phyloP scores from a whole-genome alignment of 1,140 invertebrate genomes.

The Drosophila yakuba region DNA sequence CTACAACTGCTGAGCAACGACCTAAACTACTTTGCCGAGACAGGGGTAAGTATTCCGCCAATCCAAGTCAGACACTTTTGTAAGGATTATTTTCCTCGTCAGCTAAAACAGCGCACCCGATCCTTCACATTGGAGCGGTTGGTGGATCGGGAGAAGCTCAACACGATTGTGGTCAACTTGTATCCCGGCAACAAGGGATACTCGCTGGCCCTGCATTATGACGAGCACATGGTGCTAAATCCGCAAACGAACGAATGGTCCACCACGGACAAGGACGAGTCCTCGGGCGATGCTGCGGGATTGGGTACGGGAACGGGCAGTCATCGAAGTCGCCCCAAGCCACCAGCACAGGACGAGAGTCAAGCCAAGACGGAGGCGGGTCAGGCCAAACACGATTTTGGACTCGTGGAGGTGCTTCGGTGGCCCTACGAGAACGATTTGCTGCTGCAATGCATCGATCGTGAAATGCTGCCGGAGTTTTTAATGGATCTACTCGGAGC shows the following conservation, averaged over 20 bases:
- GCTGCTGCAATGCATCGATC: constrained; percentile 91
- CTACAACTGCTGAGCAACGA: constrained; percentile 77
- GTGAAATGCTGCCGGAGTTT: constrained; percentile 93
- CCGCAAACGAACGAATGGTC: constrained; percentile 69
- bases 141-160: constrained; percentile 92
- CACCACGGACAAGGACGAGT: constrained; percentile 24
- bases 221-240: constrained; percentile 74
- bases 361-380: constrained; percentile 30
- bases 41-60: constrained; percentile 65
- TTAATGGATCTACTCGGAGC: constrained; percentile 93
- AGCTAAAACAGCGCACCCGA: constrained; percentile 81
- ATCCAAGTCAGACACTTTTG: background rate
- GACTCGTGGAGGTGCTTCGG: constrained; percentile 89
- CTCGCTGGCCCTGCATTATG: constrained; percentile 91
- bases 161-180: constrained; percentile 95
- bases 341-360: constrained; percentile 27
- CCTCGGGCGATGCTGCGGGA: constrained; percentile 14
- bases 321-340: constrained; percentile 56
- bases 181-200: constrained; percentile 97
- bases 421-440: constrained; percentile 92
- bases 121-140: constrained; percentile 94
- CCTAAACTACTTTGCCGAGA: constrained; percentile 74
- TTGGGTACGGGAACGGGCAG: constrained; percentile 8
- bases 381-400: constrained; percentile 85
- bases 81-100: constrained; percentile 11